Evolutionary conservation across 2,888 invertebrate genomes (phyloP).

Genomic region (Eilema sororculum): DNA sequence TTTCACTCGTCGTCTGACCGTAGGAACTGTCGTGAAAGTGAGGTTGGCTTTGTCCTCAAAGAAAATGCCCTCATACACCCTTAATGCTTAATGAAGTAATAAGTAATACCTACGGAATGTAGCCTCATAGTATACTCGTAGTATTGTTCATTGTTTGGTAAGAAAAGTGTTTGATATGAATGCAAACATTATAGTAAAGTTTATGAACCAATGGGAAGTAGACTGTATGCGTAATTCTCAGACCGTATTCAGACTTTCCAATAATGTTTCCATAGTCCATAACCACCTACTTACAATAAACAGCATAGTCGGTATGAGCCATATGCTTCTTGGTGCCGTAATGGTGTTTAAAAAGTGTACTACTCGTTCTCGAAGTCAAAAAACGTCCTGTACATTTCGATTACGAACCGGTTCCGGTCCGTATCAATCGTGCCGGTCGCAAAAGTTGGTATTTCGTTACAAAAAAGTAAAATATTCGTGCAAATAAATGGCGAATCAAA

Average conservation of each 20-base stretch:
- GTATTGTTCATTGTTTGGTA: background rate
- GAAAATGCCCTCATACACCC: too few species aligned
- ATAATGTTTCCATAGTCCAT: background rate
- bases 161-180: background rate
- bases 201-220: background rate
- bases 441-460: conserved; percentile 39
- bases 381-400: background rate
- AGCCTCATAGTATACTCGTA: background rate
- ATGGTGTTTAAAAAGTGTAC: too few species aligned
- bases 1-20: too few species aligned
- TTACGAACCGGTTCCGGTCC: conserved; percentile 27
- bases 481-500: conserved; percentile 3
- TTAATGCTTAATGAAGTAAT: too few species aligned
- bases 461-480: conserved; percentile 27
- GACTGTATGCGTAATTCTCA: too few species aligned
- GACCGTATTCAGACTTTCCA: background rate
- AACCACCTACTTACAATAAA: too few species aligned
- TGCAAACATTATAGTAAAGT: background rate
- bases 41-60: too few species aligned
- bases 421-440: conserved; percentile 32
- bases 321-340: too few species aligned
- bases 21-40: too few species aligned
- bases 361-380: background rate
- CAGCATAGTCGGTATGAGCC: too few species aligned
- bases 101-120: too few species aligned